Evolutionary conservation across 2,113 vertebrate species (phyloP).

Genomic region (Eulacestoma nigropectus): DNA sequence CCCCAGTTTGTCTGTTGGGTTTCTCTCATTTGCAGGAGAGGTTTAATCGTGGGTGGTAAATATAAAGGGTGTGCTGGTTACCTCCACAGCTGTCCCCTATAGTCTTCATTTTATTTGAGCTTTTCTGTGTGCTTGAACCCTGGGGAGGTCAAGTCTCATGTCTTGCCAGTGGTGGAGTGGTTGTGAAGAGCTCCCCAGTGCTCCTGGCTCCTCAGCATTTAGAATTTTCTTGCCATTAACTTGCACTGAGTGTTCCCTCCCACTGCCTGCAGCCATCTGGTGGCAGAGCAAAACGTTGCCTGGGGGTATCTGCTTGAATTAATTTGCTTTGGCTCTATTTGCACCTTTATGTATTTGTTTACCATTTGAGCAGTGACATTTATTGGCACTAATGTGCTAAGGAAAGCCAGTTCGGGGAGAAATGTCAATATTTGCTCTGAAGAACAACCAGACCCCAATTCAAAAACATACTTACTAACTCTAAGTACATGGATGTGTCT

Average conservation of each 20-base stretch:
- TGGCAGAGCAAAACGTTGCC: neutral
- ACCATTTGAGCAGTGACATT: constrained; percentile 7
- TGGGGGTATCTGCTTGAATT: neutral
- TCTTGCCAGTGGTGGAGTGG: neutral
- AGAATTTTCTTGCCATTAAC: neutral
- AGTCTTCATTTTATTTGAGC: neutral
- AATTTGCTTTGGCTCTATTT: neutral
- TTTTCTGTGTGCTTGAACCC: neutral
- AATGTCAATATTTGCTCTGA: constrained; percentile 37
- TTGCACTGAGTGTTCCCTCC: neutral
- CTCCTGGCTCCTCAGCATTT: neutral
- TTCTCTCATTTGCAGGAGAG: neutral
- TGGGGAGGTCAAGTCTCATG: neutral
- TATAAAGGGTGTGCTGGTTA: neutral
- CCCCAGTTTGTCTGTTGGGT: neutral
- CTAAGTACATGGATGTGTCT: neutral
- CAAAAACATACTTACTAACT: neutral
- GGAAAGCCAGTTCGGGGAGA: neutral
- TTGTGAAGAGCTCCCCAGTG: neutral
- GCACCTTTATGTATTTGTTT: neutral
- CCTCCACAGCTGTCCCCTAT: neutral
- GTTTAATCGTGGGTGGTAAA: neutral
- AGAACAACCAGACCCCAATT: neutral
- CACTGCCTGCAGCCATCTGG: neutral
- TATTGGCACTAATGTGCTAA: neutral